Conservation (phyloP, 2,888 invertebrate species). For the Lutraria lutraria region DNA sequence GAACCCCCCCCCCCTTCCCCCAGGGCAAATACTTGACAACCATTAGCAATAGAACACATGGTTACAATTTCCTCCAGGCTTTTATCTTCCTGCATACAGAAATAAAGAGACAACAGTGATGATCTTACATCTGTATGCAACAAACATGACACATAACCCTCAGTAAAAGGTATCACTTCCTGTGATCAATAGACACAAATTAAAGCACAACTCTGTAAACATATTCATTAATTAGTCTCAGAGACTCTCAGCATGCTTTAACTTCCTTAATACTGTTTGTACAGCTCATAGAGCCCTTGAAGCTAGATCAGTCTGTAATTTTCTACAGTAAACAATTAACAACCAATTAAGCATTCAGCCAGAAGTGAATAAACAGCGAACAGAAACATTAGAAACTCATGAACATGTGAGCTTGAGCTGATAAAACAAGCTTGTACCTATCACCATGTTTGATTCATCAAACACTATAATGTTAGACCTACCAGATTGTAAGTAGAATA, state of each 20-base stretch:
- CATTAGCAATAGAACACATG: too few species aligned
- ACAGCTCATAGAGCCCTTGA: not conserved
- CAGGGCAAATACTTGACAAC: too few species aligned
- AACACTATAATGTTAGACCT: not conserved
- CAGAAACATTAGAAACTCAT: not conserved
- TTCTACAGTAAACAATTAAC: slow-evolving; percentile 10
- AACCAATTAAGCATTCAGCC: slow-evolving; percentile 3
- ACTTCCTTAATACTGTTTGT: not conserved
- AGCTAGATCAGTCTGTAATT: not conserved
- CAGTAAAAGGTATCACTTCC: not conserved
- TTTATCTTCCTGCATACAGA: too few species aligned
- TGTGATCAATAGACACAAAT: not conserved
- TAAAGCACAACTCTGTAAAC: not conserved
- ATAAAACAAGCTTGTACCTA: slow-evolving; percentile 21
- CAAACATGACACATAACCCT: too few species aligned
- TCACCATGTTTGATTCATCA: slow-evolving; percentile 3
- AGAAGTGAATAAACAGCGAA: not conserved
- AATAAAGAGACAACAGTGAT: too few species aligned
- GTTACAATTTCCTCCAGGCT: too few species aligned
- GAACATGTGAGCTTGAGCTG: not conserved
- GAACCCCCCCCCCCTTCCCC: too few species aligned
- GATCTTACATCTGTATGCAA: too few species aligned
- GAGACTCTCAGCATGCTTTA: not conserved
- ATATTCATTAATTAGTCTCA: slow-evolving; percentile 8
- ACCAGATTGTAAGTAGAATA: not conserved